Evolutionary conservation across 2,888 invertebrate genomes (phyloP).

Genomic region (Phengaris alcon): DNA sequence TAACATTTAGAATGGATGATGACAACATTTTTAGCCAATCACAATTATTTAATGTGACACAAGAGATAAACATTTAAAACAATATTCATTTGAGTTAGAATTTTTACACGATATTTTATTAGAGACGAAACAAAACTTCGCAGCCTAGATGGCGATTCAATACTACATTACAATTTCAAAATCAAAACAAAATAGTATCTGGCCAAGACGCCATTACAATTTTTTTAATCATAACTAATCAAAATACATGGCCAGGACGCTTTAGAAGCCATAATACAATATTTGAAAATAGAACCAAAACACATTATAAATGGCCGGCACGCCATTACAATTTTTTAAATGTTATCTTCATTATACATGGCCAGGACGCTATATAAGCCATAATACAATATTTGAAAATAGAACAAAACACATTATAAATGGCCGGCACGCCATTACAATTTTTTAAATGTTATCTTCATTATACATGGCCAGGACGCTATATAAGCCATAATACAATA

Average conservation of each 20-base stretch:
- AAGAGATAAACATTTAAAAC: constrained; percentile 1
- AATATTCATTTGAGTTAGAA: neutral
- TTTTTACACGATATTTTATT: too few species aligned
- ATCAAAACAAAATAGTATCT: neutral
- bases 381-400: neutral
- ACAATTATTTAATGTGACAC: neutral
- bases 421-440: neutral
- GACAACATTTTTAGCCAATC: constrained; percentile 15
- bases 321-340: neutral
- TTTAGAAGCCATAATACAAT: neutral
- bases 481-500: too few species aligned
- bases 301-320: neutral
- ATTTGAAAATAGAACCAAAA: neutral
- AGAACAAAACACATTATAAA: neutral
- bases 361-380: too few species aligned
- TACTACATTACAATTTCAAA: neutral
- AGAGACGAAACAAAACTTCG: neutral
- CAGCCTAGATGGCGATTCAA: neutral
- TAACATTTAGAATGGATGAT: constrained; percentile 15
- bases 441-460: neutral
- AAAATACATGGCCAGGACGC: too few species aligned
- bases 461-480: neutral
- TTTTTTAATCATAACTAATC: too few species aligned
- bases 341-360: too few species aligned
- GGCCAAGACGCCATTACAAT: neutral